Evolutionary conservation across 2,888 invertebrate species (phyloP).

Genomic region (Strigamia maritima): DNA sequence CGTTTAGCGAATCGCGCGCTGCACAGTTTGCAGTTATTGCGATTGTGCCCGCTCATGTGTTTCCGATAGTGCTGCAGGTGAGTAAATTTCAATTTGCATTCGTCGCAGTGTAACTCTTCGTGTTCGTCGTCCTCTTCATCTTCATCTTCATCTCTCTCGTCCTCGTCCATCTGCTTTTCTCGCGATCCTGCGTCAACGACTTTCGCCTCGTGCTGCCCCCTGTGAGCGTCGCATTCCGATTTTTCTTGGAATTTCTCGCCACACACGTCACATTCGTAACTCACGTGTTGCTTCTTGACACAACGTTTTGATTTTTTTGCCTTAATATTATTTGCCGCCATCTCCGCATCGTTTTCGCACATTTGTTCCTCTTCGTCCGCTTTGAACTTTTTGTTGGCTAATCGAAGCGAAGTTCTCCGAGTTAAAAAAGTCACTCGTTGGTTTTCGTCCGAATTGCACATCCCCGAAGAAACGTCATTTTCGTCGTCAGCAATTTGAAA

Average conservation of each 20-base stretch:
- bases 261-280: not conserved
- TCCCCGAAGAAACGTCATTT: not conserved
- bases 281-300: not conserved
- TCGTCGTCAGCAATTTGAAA: not conserved
- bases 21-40: constrained; percentile 47
- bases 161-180: not conserved
- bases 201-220: too few relatives aligned
- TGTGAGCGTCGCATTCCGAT: not conserved
- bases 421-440: too few relatives aligned
- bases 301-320: not conserved
- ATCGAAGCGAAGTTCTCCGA: not conserved
- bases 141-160: too few relatives aligned
- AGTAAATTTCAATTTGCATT: constrained; percentile 41
- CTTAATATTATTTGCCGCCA: too few relatives aligned
- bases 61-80: constrained; percentile 43
- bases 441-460: not conserved
- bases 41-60: constrained; percentile 46
- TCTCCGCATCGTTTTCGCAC: not conserved
- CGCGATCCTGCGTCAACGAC: too few relatives aligned
- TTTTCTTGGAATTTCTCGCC: not conserved
- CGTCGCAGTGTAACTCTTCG: constrained; percentile 37
- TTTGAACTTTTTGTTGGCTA: not conserved
- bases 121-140: too few relatives aligned
- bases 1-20: constrained; percentile 45
- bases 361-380: not conserved